Evolutionary conservation across 2,888 invertebrate species (phyloP), one percentile per base, ranked within the genome.

Genomic region (Phrixothrix hirtus): DNA sequence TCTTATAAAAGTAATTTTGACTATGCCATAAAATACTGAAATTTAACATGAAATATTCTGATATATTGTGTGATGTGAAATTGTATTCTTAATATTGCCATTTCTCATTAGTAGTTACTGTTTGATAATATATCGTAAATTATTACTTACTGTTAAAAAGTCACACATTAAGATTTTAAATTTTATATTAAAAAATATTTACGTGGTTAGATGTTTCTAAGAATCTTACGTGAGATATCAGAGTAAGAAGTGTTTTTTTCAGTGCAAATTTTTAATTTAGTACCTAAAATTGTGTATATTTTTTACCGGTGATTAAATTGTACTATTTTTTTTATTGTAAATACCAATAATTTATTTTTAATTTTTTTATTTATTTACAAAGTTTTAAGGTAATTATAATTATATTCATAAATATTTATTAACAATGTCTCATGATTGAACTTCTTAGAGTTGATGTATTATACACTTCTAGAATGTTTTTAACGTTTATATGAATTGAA

Each of bases 401-500:
- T 55, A 29, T 51, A 37, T 50, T 32, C 12, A 38, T 36, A 58
- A 57, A 56, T 57, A 55, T 63, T 66, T 66, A 69, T 55, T 51
- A 55, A 41, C 21, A 21, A 27, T 48, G 30, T 12, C 31, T 16
- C 48, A 41, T 35, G 34, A 46, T 29, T 34, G 36, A 14, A 45
- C 29, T 46, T 39, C 21, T 39, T 34, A 52, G 43, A 32, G 32
- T 47, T 36, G 47, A 48, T 39, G 46, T 46, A 39, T 21, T 38
- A 32, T 52, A 47, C 13, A 48, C 21, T 21, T 21, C 4, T 25
- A 50, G 46, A 53, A 48, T 53, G 59, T 59, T 69, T 68, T 66
- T 70, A 70, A 69, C 65, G 65, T 66, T 66, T 57, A 58, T 58
- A 64, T 62, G 55, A 59, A 64, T 59, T 59, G 57, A 60, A 64